phyloP scores from a whole-genome alignment of 2,113 vertebrate genomes.

The Trematocara zebra region DNA sequence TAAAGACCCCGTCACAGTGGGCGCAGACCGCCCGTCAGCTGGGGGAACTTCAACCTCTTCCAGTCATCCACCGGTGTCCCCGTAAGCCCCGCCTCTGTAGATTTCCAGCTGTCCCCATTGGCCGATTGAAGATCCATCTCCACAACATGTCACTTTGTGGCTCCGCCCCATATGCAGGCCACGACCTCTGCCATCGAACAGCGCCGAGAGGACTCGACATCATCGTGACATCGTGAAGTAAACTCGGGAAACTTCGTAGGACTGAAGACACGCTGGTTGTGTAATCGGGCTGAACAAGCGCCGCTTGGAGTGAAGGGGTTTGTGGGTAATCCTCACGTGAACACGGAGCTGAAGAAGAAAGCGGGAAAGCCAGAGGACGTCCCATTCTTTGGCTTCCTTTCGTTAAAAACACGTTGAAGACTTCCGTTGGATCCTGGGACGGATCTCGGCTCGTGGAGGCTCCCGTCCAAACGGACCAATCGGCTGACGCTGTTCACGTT shows the following conservation, averaged over 20 bases:
- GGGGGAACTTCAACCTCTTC: neutral
- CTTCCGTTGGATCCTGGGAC: neutral
- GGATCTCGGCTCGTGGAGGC: neutral
- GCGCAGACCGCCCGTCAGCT: neutral
- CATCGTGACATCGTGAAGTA: accelerated
- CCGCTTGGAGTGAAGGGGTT: neutral
- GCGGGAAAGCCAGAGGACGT: neutral
- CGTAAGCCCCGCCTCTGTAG: neutral
- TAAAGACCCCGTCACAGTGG: neutral
- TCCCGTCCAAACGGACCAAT: neutral
- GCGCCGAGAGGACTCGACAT: neutral
- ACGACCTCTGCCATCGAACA: neutral
- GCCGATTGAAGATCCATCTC: neutral
- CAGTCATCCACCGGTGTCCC: neutral
- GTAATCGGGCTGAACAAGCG: neutral
- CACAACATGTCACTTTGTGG: neutral
- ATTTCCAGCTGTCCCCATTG: neutral
- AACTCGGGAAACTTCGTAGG: neutral
- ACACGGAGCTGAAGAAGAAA: neutral
- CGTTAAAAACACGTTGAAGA: neutral
- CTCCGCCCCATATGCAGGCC: neutral
- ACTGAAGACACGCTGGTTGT: neutral
- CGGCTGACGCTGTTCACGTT: neutral
- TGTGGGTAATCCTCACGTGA: neutral
- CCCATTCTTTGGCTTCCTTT: neutral